Evolutionary conservation across 2,797 vertebrate genomes (phyloP), one percentile per base, ranked within the genome.

Genomic region (Melopsittacus undulatus): DNA sequence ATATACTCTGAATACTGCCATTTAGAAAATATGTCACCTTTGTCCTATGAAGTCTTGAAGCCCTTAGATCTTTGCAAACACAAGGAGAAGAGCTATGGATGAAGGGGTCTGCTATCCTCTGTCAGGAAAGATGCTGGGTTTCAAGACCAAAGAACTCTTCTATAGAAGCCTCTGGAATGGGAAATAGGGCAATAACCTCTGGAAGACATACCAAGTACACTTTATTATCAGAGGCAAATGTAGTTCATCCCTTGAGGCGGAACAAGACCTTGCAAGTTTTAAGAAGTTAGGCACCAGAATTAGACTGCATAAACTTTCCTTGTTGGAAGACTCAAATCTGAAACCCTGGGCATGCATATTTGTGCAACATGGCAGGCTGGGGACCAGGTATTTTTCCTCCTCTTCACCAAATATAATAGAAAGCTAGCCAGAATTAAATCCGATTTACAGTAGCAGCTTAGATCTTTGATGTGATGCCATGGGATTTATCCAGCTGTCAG

Each of bases 291-390:
- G 24, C 57, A 92, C 13, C 10, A 45, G 54, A 78, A 62, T 22
- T 17, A 43, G 27, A 13, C 18, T 38, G 10, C 29, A 30, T 76
- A 40, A 87, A 51, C 30, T 20, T 49, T 26, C 29, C 7, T 7
- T 11, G 4, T 46, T 63, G 13, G 11, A 73, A 83, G 63, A 36
- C 30, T 80, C 32, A 32, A 18, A 13, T n/a, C 21, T 42, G 23
- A 86, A 83, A 36, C 19, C 36, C 4, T 49, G 23, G n/a, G 11
- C 42, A 21, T 1, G 0, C 1, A 0, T 10, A 43, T 49, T 56
- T 51, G 49, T 42, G 75, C 9, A 62, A 49, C 38, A 49, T 3
- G 8, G n/a, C 34, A 34, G 40, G 9, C 11, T 27, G 13, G 6
- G 19, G 13, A 54, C 30, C 4, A 10, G 17, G 13, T 24, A 38